Base-by-base conservation (phyloP, 2,113 vertebrate species). In the Chamaea fasciata region DNA sequence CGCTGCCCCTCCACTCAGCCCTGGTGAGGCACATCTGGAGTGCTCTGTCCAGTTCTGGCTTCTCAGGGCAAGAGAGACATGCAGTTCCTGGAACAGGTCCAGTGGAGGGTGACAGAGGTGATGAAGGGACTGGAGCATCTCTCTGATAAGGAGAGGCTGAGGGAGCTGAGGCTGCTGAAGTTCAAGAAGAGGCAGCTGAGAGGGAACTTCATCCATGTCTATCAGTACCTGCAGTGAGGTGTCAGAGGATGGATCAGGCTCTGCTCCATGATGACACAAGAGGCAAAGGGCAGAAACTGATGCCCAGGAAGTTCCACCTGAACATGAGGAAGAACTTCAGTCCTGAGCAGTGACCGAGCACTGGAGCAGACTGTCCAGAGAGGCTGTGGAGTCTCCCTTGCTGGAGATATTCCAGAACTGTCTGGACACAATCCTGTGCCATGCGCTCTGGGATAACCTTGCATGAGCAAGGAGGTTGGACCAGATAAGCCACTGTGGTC, bases 321-420 rank as follows among this genome's bases (percentile, higher is more conserved):
- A 16, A 33, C 10, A 4, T 23, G 27, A 71, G n/a, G 19, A 21
- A 42, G 31, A 57, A 28, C 0, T 56, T 73, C 35, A 1, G 33
- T 33, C 18, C 44, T 44, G 18, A 0, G 53, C 37, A 44, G 53
- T 31, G 67, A 13, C 44, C 0, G 0, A 50, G 44, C 21, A 28
- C 15, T 9, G 50, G 14, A 65, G 0, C 33, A 81, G 42, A 19
- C 50, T 65, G 11, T 37, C 3, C 68, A 65, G 44, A 28, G 15
- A 37, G 37, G 7, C 1, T 52, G 33, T 37, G 10, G 37, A 81
- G 22, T 44, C 12, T 64, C 27, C 31, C 17, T 10, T 1, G 0
- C 12, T 23, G 27, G 18, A 73, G 22, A 24, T 33, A 37, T 9
- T 73, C 37, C 44, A 57, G 4, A 50, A 23, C 4, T 19, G 14